Evolutionary conservation across 1,140 invertebrate genomes (phyloP), one percentile per base, ranked within the genome.

Genomic region (Drosophila busckii): DNA sequence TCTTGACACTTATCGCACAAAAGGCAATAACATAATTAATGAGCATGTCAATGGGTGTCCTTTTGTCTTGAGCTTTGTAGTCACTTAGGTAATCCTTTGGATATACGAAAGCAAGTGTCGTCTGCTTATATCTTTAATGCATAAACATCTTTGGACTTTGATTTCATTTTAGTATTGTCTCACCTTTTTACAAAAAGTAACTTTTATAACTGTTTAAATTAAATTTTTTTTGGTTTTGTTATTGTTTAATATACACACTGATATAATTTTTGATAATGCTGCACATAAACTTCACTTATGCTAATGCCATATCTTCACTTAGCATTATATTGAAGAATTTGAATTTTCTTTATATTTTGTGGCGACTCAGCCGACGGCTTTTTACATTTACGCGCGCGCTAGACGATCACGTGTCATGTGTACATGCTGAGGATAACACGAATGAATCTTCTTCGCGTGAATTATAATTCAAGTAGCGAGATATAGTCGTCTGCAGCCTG

Each of bases 11-110:
- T 82, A 82, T 83, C 76, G 75, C 76, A 82, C 75, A 82, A 82
- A 82, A 82, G 75, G 75, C 76, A 82, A 82, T 82, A 82, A 82
- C 69, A 83, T 82, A 83, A 82, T 82, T 82, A 82, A 82, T 82
- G 75, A 82, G 76, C 76, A 82, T 82, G 75, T 82, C 75, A 82
- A 82, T 82, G 75, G 83, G 75, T 40, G 54, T 70, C 69, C n/a
- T 35, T 73, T 80, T 80, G 68, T 80, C 49, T 73, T 66, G 23
- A 6, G 12, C 23, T 50, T 19, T 41, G 55, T 40, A 22, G 34
- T 45, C 56, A 50, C 31, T 60, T 60, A 60, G 56, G 19, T 60
- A 60, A 60, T 60, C 56, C 56, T 29, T 54, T 59, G 38, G n/a
- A 17, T 19, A 40, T 42, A 7, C 13, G 35, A 9, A 6, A 19